Evolutionary conservation across 2,797 vertebrate genomes (phyloP), one percentile per base, ranked within the genome.

Genomic region (Hydrocynus forskahlii): DNA sequence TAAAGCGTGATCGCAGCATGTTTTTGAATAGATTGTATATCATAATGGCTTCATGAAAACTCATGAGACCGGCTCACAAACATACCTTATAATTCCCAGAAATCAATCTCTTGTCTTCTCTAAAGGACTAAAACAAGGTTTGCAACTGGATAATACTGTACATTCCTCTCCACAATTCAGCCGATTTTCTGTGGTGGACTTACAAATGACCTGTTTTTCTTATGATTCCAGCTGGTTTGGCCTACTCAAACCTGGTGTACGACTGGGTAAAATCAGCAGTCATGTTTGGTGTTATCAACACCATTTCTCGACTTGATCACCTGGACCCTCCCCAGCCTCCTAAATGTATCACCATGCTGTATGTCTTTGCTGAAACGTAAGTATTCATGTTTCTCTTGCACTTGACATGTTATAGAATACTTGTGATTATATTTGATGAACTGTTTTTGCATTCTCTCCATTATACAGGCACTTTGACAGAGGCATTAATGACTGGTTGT

Each of bases 401-500:
- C 4, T 66, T 29, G 2, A 35, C 13, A 60, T 17, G 13, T 1
- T 4, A 48, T 16, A 67, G 16, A 43, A 50, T 14, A 21, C 6
- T 25, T 60, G 59, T 38, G 54, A 43, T 83, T 60, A 59, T 0
- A 17, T 60, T 43, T 19, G 21, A 70, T 25, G 80, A 8, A 81
- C 35, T 48, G 6, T 67, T 54, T 14, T 74, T 45, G 17, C n/a
- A 23, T 66, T 23, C 7, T 84, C 79, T 79, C 62, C 60, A 29
- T 48, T 68, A 60, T 90, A 35, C 70, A 99, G 98, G 88, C 97
- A 99, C 90, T 99, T 99, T 84, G 97, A 99, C 94, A 93, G 98
- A 89, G 98, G 98, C 84, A 99, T 99, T 91, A 99, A 99, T 1
- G 97, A 99, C 92, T 99, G 97, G 97, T 93, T 99, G 5, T 99